Percentiles rank a stretch among this genome's conserved stretches.
phyloP scores from a whole-genome alignment of 2,888 invertebrate genomes.

The Nowickia ferox region DNA sequence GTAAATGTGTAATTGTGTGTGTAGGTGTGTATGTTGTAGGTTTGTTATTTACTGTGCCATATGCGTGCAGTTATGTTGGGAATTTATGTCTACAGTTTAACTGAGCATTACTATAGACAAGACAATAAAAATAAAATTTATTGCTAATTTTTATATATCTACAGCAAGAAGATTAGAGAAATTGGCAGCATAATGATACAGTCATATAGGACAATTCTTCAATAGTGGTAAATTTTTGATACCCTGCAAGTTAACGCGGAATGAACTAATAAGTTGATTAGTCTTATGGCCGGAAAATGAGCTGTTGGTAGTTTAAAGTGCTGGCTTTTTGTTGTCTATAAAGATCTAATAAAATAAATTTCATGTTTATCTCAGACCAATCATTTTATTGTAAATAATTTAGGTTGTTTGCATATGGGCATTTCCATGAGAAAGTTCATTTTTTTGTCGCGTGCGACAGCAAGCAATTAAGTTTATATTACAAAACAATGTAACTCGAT shows the following conservation, averaged over 20 bases:
- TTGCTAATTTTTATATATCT: slow-evolving; percentile 16
- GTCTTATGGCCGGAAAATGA: neutral
- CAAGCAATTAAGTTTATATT: too few relatives aligned
- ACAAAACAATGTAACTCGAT: too few relatives aligned
- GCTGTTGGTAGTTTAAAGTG: too few relatives aligned
- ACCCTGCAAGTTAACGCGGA: neutral
- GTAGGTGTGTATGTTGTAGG: too few relatives aligned
- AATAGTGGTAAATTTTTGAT: neutral
- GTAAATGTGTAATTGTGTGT: neutral
- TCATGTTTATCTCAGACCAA: slow-evolving; percentile 18
- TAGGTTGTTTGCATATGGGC: neutral
- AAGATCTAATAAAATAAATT: slow-evolving; percentile 60
- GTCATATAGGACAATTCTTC: too few relatives aligned
- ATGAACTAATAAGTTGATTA: neutral
- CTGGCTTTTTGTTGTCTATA: slow-evolving; percentile 9
- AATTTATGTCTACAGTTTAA: slow-evolving; percentile 2
- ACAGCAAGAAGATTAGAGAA: neutral
- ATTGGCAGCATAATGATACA: neutral
- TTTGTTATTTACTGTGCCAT: neutral
- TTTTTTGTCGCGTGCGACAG: too few relatives aligned
- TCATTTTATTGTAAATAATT: neutral
- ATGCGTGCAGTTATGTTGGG: neutral
- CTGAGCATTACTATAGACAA: slow-evolving; percentile 36
- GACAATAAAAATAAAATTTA: slow-evolving; percentile 57
- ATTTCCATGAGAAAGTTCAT: too few relatives aligned